Conservation (phyloP, 2,888 invertebrate species). For the Archaeoteleia sp. region DNA sequence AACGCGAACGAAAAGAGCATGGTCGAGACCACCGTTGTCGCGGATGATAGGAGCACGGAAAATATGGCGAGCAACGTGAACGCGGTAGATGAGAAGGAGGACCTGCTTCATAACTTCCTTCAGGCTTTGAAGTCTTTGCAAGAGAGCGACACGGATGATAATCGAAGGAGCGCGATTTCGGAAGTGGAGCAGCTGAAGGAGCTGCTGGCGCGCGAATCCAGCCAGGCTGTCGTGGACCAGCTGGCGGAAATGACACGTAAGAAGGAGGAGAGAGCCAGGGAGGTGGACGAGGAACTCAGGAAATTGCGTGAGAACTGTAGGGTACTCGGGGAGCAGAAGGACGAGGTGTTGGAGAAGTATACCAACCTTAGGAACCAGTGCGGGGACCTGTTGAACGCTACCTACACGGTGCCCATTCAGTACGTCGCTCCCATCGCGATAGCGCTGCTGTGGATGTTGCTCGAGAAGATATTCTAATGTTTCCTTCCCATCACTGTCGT, state of each 20-base stretch:
- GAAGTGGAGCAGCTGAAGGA: constrained; percentile 65
- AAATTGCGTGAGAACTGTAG: constrained; percentile 84
- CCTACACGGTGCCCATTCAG: constrained; percentile 79
- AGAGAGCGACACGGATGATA: no score
- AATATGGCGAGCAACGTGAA: no score
- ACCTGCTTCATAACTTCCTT: no score
- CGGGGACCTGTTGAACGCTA: constrained; percentile 78
- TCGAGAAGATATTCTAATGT: constrained; percentile 73
- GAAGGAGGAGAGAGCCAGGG: constrained; percentile 76
- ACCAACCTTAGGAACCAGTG: constrained; percentile 79
- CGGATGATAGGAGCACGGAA: no score
- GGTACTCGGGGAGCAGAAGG: constrained; percentile 79
- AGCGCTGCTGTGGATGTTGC: constrained; percentile 79
- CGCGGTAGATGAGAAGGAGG: no score
- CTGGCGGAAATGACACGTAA: constrained; percentile 53
- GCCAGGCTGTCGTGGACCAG: constrained; percentile 62
- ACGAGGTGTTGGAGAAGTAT: constrained; percentile 79
- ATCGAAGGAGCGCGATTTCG: no score
- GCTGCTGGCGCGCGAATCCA: constrained; percentile 65
- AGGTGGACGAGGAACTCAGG: constrained; percentile 84
- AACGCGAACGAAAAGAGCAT: constrained; percentile 50
- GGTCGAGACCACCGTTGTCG: constrained; percentile 50
- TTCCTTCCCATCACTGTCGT: no score
- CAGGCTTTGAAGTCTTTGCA: no score
- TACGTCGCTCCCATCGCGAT: constrained; percentile 79